Base-by-base conservation (phyloP, 2,888 invertebrate species). In the Caenorhabditis afra region DNA sequence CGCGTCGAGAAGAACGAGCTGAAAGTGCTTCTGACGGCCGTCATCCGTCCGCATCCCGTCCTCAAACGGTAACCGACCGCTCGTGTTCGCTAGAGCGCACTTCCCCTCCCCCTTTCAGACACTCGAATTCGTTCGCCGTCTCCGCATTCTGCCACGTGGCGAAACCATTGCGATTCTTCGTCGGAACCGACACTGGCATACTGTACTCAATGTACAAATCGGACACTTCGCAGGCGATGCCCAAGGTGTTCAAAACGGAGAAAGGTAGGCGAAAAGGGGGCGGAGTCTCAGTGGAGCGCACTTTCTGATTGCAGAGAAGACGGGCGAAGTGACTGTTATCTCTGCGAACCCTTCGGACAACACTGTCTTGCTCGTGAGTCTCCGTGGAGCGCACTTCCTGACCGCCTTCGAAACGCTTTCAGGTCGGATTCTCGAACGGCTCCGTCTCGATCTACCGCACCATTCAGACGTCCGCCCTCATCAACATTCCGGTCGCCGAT, bases 141-240 rank as follows among this genome's bases (percentile, higher is more conserved):
- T 73, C 73, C 10, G 66, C 73, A 14, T 73, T 79, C 16, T 67
- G 67, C 37, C 61, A 58, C 22, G 45, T 62, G 20, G 41, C 52
- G 8, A 75, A 58, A 16, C 75, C 80, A 0, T 18, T 71, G 14
- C 20, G 75, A 39, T 75, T 80, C 20, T 71, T 80, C 49, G 45
- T 80, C 18, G 80, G 80, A 22, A 75, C 75, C 11, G 80, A 80
- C 18, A 80, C 71, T 7, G 75, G 75, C 66, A 59, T 74, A 50
- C 37, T 80, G 44, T 80, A 75, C 20, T 71, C 70, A 11, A 39
- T 70, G 58, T 67, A 73, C 35, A 70, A 74, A 55, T 61, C 66
- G 18, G 80, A 71, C 16, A 67, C 66, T 20, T 75, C 80, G 41
- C 66, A 75, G 44, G 65, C 66, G 1, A 76, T 70, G 18, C 80